Percentiles rank a stretch among this genome's conserved stretches.
Conservation (phyloP, 2,797 vertebrate genomes). For the Emydoidea blandingii region DNA sequence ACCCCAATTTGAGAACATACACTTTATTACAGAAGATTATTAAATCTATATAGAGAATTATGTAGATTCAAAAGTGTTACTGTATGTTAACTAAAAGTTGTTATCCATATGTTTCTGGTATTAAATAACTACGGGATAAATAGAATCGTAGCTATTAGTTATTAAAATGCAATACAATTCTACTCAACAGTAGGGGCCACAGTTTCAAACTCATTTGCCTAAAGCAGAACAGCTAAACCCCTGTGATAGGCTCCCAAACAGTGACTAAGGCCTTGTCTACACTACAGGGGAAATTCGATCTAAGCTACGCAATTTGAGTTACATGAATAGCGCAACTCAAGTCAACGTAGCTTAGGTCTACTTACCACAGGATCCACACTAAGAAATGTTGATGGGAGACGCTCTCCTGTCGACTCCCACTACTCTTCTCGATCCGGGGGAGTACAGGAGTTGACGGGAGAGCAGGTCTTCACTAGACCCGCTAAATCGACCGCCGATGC, state of each 20-base stretch:
- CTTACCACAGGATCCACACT: too few species aligned
- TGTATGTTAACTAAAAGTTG: conserved; percentile 12
- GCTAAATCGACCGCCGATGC: too few species aligned
- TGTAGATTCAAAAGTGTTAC: conserved; percentile 35
- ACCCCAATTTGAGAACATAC: conserved; percentile 56
- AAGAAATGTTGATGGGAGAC: too few species aligned
- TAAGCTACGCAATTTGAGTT: too few species aligned
- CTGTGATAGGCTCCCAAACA: rapidly evolving
- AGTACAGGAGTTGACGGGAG: too few species aligned
- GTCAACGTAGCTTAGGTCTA: too few species aligned
- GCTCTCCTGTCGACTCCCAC: too few species aligned
- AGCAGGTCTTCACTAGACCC: too few species aligned
- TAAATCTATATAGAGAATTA: conserved; percentile 19
- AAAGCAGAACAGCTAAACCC: background rate
- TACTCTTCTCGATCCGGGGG: too few species aligned
- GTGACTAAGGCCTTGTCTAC: background rate
- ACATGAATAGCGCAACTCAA: too few species aligned
- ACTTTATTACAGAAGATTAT: conserved; percentile 40
- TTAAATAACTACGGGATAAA: background rate
- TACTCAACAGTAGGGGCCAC: conserved; percentile 7
- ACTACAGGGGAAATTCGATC: too few species aligned
- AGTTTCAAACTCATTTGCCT: conserved; percentile 5
- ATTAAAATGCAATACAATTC: conserved; percentile 34
- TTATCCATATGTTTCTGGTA: conserved; percentile 32
- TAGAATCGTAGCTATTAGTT: conserved; percentile 26